phyloP scores from a whole-genome alignment of 2,113 vertebrate species.

The Vireo altiloquus region DNA sequence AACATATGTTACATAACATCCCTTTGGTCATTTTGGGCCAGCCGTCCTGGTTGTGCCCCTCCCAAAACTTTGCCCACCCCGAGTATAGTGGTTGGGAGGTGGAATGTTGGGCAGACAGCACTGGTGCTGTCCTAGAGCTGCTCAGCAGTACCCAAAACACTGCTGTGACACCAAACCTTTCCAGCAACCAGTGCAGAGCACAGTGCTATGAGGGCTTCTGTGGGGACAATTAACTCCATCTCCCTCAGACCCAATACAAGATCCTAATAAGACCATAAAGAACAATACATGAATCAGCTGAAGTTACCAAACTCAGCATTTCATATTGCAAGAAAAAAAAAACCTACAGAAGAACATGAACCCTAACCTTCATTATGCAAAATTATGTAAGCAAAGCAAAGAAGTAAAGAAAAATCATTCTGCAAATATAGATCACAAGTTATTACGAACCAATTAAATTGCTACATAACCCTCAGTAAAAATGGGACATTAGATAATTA shows the following conservation, averaged over 20 bases:
- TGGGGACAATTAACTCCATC: neutral
- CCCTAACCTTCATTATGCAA: constrained; percentile 36
- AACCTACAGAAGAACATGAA: neutral
- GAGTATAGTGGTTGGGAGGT: fast-evolving
- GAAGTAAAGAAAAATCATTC: constrained; percentile 14
- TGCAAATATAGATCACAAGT: constrained; percentile 36
- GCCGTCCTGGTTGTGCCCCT: neutral
- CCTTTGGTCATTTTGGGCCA: neutral
- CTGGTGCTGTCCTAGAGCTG: neutral
- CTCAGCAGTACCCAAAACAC: neutral
- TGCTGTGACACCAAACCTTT: neutral
- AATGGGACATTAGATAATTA: constrained; percentile 41
- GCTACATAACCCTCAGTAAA: constrained; percentile 26
- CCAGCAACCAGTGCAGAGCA: neutral
- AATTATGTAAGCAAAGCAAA: constrained; percentile 45
- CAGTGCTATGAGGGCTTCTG: fast-evolving
- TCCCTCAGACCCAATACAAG: neutral
- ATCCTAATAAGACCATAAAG: neutral
- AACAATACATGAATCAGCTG: neutral
- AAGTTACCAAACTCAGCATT: neutral
- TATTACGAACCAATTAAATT: constrained; percentile 56
- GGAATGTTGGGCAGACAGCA: neutral
- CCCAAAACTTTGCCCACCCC: neutral
- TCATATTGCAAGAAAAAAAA: neutral
- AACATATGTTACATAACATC: fast-evolving